Percentiles rank a stretch among this genome's conserved stretches.
Evolutionary conservation across 2,797 vertebrate genomes (phyloP).

Genomic region (Austrolebias charrua): DNA sequence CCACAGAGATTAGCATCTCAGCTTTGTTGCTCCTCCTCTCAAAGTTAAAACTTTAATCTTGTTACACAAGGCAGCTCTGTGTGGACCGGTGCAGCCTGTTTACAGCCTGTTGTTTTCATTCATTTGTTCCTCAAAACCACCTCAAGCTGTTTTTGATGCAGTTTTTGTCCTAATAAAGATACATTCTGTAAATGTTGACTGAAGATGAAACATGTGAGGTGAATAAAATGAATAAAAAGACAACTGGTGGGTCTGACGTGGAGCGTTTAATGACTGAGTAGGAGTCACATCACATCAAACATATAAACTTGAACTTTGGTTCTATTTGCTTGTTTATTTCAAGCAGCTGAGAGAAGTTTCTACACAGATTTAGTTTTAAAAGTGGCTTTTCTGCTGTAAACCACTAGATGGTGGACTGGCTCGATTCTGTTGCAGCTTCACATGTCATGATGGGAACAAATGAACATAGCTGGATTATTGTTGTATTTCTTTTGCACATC

Average conservation of each 20-base stretch:
- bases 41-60: slow-evolving; percentile 70
- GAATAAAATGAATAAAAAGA: no score
- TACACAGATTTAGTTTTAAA: background rate
- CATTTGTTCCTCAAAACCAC: background rate
- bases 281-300: background rate
- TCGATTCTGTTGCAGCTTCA: slow-evolving; percentile 19
- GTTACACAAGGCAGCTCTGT: slow-evolving; percentile 49
- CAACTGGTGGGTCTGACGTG: no score
- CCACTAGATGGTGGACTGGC: slow-evolving; percentile 55
- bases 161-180: background rate
- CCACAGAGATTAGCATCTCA: slow-evolving; percentile 36
- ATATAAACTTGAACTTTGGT: no score
- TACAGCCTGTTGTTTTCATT: background rate
- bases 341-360: background rate
- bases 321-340: background rate
- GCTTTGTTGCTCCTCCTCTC: slow-evolving; percentile 45
- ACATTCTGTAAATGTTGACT: no score
- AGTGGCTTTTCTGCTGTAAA: background rate
- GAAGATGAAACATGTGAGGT: no score
- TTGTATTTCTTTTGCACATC: background rate
- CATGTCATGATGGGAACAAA: background rate
- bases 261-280: no score
- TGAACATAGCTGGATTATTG: background rate
- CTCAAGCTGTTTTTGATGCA: background rate
- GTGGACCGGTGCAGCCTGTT: background rate